Evolutionary conservation across 2,888 invertebrate genomes (phyloP).

Genomic region (Reticulitermes lucifugus): DNA sequence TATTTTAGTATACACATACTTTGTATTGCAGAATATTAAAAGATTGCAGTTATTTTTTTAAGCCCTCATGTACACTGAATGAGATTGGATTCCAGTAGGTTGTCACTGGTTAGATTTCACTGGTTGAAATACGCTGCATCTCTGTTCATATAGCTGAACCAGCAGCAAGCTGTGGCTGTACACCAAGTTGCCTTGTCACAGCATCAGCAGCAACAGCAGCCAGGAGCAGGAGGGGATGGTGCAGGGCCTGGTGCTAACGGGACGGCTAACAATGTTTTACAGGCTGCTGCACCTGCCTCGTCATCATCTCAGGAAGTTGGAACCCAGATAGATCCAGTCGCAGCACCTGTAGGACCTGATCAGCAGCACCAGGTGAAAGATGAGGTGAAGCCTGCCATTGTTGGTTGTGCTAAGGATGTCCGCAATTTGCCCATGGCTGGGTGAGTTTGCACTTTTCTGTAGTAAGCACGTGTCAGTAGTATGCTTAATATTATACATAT

Average conservation of each 20-base stretch:
- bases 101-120: no score
- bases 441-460: conserved; percentile 36
- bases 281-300: neutral
- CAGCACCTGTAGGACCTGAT: conserved; percentile 36
- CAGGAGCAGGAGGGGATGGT: conserved; percentile 20
- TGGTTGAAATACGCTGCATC: neutral
- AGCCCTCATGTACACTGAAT: no score
- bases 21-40: no score
- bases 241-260: neutral
- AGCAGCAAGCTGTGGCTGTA: conserved; percentile 26
- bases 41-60: no score
- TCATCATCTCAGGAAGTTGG: conserved; percentile 52
- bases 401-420: conserved; percentile 52
- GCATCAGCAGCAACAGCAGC: conserved; percentile 63
- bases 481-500: no score
- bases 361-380: conserved; percentile 50
- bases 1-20: no score
- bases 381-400: conserved; percentile 47
- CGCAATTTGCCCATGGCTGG: conserved; percentile 49
- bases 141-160: conserved; percentile 1
- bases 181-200: conserved; percentile 35
- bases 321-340: conserved; percentile 49
- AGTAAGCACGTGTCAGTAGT: no score
- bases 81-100: no score
- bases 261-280: neutral